phyloP scores from a whole-genome alignment of 37 sponge, comb jelly and placozoan species.

The Petrosia ficiformis region DNA sequence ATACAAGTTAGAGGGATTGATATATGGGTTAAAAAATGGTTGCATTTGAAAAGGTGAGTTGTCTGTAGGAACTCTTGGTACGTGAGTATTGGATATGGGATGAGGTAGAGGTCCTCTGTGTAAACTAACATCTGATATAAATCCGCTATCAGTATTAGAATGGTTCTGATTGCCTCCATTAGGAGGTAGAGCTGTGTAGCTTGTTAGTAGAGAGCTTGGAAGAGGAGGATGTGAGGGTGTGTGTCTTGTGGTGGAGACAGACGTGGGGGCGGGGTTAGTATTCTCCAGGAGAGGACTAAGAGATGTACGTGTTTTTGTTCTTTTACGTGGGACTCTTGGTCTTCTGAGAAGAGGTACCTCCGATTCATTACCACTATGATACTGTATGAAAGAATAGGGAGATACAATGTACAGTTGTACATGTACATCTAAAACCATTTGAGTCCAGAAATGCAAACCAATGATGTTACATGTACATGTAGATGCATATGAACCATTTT shows the following conservation, averaged over 20 bases:
- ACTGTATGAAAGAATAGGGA: background rate
- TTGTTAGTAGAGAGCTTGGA: background rate
- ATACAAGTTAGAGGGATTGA: background rate
- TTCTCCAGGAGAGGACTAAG: slow-evolving; percentile 66
- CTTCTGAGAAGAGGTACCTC: slow-evolving; percentile 8
- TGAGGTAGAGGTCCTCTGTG: background rate
- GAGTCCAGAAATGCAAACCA: too few relatives aligned
- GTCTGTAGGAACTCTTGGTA: too few relatives aligned
- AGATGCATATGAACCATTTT: too few relatives aligned
- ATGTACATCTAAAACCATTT: too few relatives aligned
- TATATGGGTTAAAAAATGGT: background rate
- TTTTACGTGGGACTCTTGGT: background rate
- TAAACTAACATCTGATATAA: background rate
- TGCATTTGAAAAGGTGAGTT: background rate
- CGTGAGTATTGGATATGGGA: background rate
- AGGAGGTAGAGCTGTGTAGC: background rate
- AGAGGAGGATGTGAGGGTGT: background rate
- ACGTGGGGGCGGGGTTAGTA: slow-evolving; percentile 1
- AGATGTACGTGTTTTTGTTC: slow-evolving; percentile 41
- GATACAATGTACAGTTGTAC: too few relatives aligned
- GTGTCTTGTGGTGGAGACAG: slow-evolving; percentile 8
- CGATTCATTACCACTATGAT: slow-evolving; percentile 28
- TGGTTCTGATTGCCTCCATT: background rate
- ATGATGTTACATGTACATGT: too few relatives aligned
- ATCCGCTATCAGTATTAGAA: background rate